These are phyloP conservation scores for Stomatorhinus ivindoensis DNA, from an alignment of 2,113 vertebrate genomes.

Conservation along the genomic window DNA sequence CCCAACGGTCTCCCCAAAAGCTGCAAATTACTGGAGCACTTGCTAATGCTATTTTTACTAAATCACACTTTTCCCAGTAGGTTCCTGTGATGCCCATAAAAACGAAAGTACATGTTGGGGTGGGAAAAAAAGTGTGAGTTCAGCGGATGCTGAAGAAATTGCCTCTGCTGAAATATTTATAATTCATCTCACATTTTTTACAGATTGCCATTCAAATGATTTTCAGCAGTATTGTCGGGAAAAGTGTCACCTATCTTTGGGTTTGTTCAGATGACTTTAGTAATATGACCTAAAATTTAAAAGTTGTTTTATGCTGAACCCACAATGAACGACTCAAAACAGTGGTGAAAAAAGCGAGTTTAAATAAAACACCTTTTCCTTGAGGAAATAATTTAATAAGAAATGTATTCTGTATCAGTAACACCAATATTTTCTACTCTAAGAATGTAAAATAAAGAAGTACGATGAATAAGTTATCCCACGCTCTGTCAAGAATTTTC, in stretches of 20 bases:
- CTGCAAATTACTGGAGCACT: conserved; percentile 9
- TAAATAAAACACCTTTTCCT: not conserved
- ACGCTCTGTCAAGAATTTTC: not conserved
- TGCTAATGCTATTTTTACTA: conserved; percentile 15
- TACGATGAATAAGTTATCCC: not conserved
- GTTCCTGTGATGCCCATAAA: conserved; percentile 4
- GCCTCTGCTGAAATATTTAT: conserved; percentile 10
- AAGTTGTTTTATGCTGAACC: not conserved
- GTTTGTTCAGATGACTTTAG: not conserved
- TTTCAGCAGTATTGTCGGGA: not conserved
- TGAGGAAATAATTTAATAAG: not conserved
- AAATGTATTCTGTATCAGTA: not conserved
- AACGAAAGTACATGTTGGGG: conserved; percentile 4
- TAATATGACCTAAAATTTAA: not conserved
- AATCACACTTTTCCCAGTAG: conserved; percentile 7
- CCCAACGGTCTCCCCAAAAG: conserved; percentile 11
- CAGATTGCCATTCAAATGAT: not conserved
- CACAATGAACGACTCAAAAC: not conserved
- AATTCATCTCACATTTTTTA: conserved; percentile 10
- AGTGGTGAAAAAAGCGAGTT: not conserved
- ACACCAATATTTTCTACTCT: not conserved
- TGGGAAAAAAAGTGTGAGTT: not conserved
- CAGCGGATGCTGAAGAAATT: not conserved
- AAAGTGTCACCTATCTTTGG: not conserved
- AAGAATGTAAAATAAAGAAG: not conserved